phyloP scores from a whole-genome alignment of 2,888 invertebrate species.

The Hypomecis atomaria region DNA sequence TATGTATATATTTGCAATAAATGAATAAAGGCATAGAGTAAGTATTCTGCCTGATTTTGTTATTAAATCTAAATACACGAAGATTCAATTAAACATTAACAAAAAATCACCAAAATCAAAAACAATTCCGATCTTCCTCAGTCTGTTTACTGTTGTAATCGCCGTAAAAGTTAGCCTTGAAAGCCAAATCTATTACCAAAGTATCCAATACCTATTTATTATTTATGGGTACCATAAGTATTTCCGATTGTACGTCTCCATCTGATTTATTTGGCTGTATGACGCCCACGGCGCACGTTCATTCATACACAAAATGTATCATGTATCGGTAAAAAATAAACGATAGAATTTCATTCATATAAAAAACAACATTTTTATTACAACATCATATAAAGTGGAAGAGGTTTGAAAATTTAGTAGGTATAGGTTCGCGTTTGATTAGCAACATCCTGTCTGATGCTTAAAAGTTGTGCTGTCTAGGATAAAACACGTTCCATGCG shows the following conservation, averaged over 20 bases:
- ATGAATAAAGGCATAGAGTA: too few relatives aligned
- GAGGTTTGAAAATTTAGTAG: too few relatives aligned
- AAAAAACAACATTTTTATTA: neutral
- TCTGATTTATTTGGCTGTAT: conserved; percentile 24
- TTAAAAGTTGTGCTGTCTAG: too few relatives aligned
- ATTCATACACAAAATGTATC: conserved; percentile 20
- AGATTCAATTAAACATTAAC: too few relatives aligned
- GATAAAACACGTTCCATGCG: too few relatives aligned
- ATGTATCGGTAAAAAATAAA: conserved; percentile 10
- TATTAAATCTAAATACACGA: too few relatives aligned
- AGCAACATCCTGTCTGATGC: too few relatives aligned
- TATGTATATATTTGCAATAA: too few relatives aligned
- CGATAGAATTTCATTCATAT: conserved; percentile 18
- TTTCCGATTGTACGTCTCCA: conserved; percentile 20
- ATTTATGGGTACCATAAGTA: conserved; percentile 25
- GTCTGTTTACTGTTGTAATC: neutral
- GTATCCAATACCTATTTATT: conserved; percentile 15
- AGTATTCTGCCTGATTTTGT: too few relatives aligned
- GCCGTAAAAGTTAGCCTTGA: neutral
- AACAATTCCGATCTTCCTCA: too few relatives aligned
- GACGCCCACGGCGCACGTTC: conserved; percentile 29
- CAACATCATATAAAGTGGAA: neutral
- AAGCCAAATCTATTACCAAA: neutral
- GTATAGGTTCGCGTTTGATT: too few relatives aligned
- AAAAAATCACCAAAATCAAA: too few relatives aligned